phyloP scores from a whole-genome alignment of 2,797 vertebrate species.

The Brachymystax lenok region DNA sequence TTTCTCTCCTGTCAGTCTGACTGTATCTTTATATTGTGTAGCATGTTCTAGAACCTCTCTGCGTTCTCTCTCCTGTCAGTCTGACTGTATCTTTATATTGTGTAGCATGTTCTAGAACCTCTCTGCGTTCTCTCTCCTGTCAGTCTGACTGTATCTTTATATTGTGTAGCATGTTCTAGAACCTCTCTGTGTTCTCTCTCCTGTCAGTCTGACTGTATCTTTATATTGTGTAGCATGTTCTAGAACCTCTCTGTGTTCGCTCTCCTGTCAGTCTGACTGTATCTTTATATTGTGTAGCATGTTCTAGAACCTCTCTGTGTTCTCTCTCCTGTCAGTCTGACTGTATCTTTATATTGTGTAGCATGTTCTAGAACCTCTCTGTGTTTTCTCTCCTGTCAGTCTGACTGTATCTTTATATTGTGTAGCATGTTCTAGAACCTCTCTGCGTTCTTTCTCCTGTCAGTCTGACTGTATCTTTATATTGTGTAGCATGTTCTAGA shows the following conservation, averaged over 20 bases:
- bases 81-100: slow-evolving; percentile 78
- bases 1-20: slow-evolving; percentile 77
- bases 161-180: background rate
- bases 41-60: background rate
- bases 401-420: slow-evolving; percentile 78
- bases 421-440: background rate
- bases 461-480: slow-evolving; percentile 85
- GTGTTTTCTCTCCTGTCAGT: slow-evolving; percentile 62
- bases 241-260: background rate
- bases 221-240: background rate
- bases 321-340: slow-evolving; percentile 77
- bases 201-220: slow-evolving; percentile 85
- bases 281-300: background rate
- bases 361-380: background rate
- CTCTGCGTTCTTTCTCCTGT: slow-evolving; percentile 4
- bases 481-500: background rate
- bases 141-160: slow-evolving; percentile 85
- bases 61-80: slow-evolving; percentile 61
- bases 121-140: slow-evolving; percentile 4
- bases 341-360: slow-evolving; percentile 65
- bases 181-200: background rate
- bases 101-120: background rate
- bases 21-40: slow-evolving; percentile 65
- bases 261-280: slow-evolving; percentile 85
- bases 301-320: background rate